These are phyloP conservation scores for Paradisaea rubra DNA, from an alignment of 2,113 vertebrate species.

Conservation along the genomic window DNA sequence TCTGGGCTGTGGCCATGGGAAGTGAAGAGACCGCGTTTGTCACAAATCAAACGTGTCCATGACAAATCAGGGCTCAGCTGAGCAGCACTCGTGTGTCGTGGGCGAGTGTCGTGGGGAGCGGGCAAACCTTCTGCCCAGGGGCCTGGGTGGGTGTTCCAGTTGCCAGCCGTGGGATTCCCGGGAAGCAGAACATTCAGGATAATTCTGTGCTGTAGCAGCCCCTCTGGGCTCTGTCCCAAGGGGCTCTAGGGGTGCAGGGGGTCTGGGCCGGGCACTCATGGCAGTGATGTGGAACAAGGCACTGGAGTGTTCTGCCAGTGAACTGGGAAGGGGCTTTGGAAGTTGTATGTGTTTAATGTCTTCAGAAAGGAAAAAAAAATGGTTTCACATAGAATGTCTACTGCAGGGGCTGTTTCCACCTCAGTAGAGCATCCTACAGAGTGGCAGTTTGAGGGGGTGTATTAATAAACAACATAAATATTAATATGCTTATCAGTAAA, in stretches of 20 bases:
- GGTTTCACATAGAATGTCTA: background rate
- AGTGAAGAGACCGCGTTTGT: background rate
- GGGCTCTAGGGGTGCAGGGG: background rate
- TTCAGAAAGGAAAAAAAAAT: background rate
- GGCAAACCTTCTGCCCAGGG: background rate
- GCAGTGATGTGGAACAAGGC: fast-evolving
- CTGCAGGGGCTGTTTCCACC: background rate
- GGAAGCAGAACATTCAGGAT: background rate
- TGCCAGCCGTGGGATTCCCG: background rate
- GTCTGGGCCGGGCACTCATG: background rate
- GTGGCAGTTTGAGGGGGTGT: background rate
- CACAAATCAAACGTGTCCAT: background rate
- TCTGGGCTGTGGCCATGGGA: background rate
- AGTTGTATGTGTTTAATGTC: background rate
- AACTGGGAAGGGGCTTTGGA: background rate
- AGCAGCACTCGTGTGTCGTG: background rate
- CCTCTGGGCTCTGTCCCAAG: background rate
- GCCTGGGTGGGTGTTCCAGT: background rate
- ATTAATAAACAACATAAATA: background rate
- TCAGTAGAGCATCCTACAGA: background rate
- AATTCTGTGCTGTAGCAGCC: background rate
- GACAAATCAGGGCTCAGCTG: background rate
- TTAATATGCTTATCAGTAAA: background rate
- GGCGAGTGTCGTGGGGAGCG: background rate
- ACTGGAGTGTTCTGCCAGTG: background rate